Evolutionary conservation across 2,888 invertebrate genomes (phyloP).

Genomic region (Himalopsyche tibetana): DNA sequence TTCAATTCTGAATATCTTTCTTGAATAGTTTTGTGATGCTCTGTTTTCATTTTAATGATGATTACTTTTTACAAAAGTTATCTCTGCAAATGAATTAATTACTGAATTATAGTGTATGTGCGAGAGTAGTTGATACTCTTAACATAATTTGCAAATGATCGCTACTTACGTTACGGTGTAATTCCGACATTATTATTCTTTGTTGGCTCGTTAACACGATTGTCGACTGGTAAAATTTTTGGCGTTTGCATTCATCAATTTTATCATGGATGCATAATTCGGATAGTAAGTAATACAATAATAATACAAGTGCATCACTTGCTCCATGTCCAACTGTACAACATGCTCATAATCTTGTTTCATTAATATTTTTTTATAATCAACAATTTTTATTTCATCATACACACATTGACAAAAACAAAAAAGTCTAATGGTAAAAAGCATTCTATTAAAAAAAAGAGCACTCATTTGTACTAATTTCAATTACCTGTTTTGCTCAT

Average conservation of each 20-base stretch:
- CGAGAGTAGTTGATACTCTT: background rate
- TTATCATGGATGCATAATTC: background rate
- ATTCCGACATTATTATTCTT: background rate
- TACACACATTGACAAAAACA: too few relatives aligned
- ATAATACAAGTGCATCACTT: background rate
- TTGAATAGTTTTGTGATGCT: background rate
- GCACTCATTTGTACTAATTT: too few relatives aligned
- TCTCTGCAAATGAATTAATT: conserved; percentile 1
- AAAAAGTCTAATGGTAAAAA: too few relatives aligned
- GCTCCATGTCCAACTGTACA: background rate
- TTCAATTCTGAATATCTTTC: too few relatives aligned
- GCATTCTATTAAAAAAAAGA: too few relatives aligned
- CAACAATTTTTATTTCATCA: too few relatives aligned
- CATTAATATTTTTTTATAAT: too few relatives aligned
- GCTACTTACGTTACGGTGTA: conserved; percentile 4
- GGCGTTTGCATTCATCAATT: background rate
- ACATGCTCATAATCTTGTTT: background rate
- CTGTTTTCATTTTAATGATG: background rate
- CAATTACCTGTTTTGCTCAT: too few relatives aligned
- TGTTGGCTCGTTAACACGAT: conserved; percentile 32
- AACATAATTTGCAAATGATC: conserved; percentile 25
- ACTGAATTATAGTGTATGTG: background rate
- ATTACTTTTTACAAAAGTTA: background rate
- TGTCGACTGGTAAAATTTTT: background rate
- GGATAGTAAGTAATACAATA: background rate